Conservation (phyloP, 2,113 vertebrate genomes). For the Todiramphus saurophagus region DNA sequence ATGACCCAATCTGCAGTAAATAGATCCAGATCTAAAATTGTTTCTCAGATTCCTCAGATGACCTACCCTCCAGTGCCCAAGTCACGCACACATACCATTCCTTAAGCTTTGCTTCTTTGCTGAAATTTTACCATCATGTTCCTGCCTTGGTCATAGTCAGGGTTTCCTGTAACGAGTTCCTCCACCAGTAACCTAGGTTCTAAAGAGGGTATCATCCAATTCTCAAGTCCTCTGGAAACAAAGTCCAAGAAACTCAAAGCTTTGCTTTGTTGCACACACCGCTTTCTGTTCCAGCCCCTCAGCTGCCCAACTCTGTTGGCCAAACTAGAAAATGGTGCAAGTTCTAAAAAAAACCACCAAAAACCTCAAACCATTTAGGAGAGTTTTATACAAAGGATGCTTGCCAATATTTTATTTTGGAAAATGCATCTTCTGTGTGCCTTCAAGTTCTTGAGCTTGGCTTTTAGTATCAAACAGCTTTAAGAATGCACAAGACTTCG, state of each 20-base stretch:
- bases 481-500: not conserved
- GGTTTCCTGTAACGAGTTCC: not conserved
- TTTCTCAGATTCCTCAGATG: not conserved
- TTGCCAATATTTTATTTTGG: not conserved
- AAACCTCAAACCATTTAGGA: not conserved
- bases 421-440: not conserved
- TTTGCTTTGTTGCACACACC: not conserved
- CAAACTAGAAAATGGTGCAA: not conserved
- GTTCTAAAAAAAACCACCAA: not conserved
- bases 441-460: not conserved
- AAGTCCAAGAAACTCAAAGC: not conserved
- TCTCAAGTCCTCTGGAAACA: not conserved
- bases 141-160: not conserved
- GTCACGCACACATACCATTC: not conserved
- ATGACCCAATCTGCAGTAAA: not conserved
- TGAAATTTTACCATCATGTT: not conserved
- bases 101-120: not conserved
- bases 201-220: not conserved
- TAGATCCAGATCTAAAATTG: not conserved
- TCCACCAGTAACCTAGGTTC: not conserved
- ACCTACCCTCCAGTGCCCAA: not conserved
- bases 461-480: not conserved
- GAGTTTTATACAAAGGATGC: not conserved
- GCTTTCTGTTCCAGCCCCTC: not conserved
- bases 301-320: not conserved